Evolutionary conservation across 2,888 invertebrate genomes (phyloP).

Genomic region (Rhodophaea formosa): DNA sequence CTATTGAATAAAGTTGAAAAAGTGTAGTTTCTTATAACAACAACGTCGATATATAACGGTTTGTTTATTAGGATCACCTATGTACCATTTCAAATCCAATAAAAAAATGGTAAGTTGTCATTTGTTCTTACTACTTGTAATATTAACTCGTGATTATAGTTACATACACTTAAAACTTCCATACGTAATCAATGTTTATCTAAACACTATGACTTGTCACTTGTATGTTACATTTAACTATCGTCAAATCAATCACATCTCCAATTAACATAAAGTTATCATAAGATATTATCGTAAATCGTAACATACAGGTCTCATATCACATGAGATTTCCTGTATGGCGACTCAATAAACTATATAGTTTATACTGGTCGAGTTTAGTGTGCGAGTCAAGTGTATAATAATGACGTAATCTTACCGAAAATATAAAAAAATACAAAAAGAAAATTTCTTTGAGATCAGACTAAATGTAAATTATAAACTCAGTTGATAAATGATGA

Average conservation of each 20-base stretch:
- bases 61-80: no score
- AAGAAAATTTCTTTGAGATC: no score
- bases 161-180: not conserved
- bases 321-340: constrained; percentile 2
- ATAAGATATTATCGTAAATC: not conserved
- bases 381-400: not conserved
- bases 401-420: not conserved
- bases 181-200: not conserved
- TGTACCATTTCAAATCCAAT: no score
- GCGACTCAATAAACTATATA: not conserved
- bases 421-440: not conserved
- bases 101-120: no score
- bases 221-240: constrained; percentile 5
- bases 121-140: no score
- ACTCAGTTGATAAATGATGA: no score
- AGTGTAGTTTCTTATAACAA: no score
- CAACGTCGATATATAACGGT: no score
- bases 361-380: not conserved
- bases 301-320: not conserved
- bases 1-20: no score
- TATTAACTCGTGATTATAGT: no score
- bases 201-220: constrained; percentile 4
- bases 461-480: no score
- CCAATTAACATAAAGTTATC: not conserved
- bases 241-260: constrained; percentile 3